A percentile compares a stretch with the other conserved stretches of the same genome.
Conservation (phyloP, 2,797 vertebrate species). For the Ctenosaura bakeri region DNA sequence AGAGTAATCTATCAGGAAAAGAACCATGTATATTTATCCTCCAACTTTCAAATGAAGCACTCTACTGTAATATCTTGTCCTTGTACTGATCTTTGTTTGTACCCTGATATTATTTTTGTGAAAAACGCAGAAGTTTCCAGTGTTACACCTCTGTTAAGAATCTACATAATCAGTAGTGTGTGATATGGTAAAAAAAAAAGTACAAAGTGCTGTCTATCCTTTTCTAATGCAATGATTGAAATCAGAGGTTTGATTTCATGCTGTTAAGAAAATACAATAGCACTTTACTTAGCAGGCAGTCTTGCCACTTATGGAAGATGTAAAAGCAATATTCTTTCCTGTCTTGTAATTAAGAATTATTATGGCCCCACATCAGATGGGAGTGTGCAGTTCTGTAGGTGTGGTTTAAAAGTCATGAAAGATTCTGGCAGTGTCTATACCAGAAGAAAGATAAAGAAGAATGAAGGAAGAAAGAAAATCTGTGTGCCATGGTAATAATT, state of each 20-base stretch:
- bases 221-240: neutral
- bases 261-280: neutral
- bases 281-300: slow-evolving; percentile 10
- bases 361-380: neutral
- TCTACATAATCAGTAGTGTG: neutral
- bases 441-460: too few species aligned
- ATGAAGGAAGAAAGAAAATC: neutral
- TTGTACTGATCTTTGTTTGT: neutral
- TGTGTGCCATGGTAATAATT: neutral
- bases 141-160: neutral
- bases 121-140: neutral
- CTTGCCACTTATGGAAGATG: neutral
- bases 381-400: neutral
- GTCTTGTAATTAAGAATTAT: neutral
- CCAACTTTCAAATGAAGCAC: too few species aligned
- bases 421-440: slow-evolving; percentile 7
- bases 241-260: neutral
- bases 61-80: neutral
- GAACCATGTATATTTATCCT: too few species aligned
- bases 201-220: neutral
- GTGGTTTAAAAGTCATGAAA: neutral
- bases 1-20: too few species aligned
- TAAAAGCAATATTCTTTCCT: neutral
- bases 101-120: fast-evolving
- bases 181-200: neutral